A percentile compares a stretch with the other conserved stretches of the same genome.
phyloP scores from a whole-genome alignment of 2,888 invertebrate species.

The Orchesellides sinensis region DNA sequence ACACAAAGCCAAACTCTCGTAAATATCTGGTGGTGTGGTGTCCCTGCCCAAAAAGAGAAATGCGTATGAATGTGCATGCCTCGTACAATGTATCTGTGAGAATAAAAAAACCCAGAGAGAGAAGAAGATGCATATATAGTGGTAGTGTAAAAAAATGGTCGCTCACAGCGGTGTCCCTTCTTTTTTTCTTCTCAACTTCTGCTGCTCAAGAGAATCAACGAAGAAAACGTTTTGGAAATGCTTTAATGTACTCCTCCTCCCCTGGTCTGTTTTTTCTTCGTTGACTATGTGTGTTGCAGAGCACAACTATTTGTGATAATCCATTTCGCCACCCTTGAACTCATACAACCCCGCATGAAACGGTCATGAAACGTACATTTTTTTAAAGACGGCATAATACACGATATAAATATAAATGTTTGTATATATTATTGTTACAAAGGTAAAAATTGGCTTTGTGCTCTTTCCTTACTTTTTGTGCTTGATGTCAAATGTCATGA shows the following conservation, averaged over 20 bases:
- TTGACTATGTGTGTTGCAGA: conserved; percentile 11
- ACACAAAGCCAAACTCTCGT: conserved; percentile 33
- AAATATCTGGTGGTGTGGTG: conserved; percentile 37
- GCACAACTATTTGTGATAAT: too few relatives aligned
- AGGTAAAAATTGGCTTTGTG: conserved; percentile 3
- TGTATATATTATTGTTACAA: background rate
- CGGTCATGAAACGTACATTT: conserved; percentile 9
- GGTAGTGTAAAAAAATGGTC: conserved; percentile 55
- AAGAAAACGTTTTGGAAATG: conserved; percentile 24
- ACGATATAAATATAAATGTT: background rate
- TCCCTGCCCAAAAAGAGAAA: conserved; percentile 61
- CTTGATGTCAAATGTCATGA: conserved; percentile 57
- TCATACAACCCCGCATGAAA: background rate
- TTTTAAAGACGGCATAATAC: conserved; percentile 3
- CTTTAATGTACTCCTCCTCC: conserved; percentile 28
- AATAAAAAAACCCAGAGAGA: conserved; percentile 34
- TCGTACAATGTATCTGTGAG: background rate
- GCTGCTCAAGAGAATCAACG: conserved; percentile 45
- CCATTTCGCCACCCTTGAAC: background rate
- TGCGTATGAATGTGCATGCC: background rate
- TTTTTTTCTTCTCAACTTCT: conserved; percentile 26
- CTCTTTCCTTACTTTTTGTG: background rate
- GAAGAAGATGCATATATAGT: too few relatives aligned
- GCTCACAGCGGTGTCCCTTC: conserved; percentile 62
- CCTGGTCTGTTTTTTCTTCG: background rate